Evolutionary conservation across 2,888 invertebrate species (phyloP), one percentile per base, ranked within the genome.

Genomic region (Ctenicera cuprea): DNA sequence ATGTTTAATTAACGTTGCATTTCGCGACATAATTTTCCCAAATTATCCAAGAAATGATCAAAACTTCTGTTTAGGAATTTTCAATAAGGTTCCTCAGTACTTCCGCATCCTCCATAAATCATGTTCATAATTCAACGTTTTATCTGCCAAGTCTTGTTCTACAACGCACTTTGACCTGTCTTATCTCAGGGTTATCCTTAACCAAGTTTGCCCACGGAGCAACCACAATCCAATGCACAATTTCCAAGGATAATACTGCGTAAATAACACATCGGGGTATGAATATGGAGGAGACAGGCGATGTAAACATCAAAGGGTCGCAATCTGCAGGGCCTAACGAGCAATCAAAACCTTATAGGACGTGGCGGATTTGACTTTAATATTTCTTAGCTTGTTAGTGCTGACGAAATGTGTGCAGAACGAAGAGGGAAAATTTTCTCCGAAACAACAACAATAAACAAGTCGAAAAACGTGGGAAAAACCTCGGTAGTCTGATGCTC

Each of bases 251-350:
- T 77, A 74, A 77, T 66, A 63, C 69, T 72, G 72, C 75, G 74
- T 76, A 77, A 74, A 77, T 75, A 77, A 71, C 71, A 69, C 54
- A 69, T 70, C 67, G 54, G 48, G 54, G 57, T 72, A 77, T 76
- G 77, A 77, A 77, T 77, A 77, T 77, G 75, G 59, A 76, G 66
- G 62, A 77, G 74, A 72, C 69, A 68, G 16, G 50, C 63, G 69
- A 41, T 38, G 62, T 64, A 50, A 67, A 64, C 71, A 67, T 77
- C 75, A 75, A 75, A 75, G 77, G 70, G 68, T 59, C 75, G 41
- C 52, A 71, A 73, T 75, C 71, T 69, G 64, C 48, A 18, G 54
- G 52, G 63, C 61, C 45, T 73, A 73, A 73, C 73, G 73, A 73
- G 73, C 73, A 73, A 73, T 73, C 69, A 50, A 52, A 52, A 30